Base-by-base conservation (phyloP, 2,888 invertebrate species). In the Notodromas monacha region DNA sequence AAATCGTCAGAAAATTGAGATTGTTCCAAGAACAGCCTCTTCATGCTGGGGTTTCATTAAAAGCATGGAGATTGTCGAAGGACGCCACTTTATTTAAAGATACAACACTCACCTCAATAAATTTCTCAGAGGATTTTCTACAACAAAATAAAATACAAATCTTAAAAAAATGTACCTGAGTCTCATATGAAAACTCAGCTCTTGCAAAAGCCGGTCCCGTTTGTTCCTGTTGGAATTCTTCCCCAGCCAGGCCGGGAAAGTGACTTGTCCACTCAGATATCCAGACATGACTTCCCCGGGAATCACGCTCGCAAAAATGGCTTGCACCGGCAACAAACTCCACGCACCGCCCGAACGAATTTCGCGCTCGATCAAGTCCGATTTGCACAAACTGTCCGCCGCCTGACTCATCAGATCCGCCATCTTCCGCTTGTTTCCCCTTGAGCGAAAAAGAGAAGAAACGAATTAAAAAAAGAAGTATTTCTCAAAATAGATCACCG, bases 211-310 rank as follows among this genome's bases (percentile, higher is more conserved):
- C 12, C 86, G 57, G 28, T 66, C 63, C 44, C 70, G 64, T 53
- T 89, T 92, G 37, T 53, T 63, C 12, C 59, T 54, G 36, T 63
- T 66, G 0, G 92, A 89, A 54, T 86, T 77, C 51, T 79, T 79
- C 2, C 96, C 96, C 31, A 96, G 62, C 89, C 92, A 96, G 26
- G 61, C 55, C 2, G 96, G 96, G 50, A 96, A 96, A 43, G 68
- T 66, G 12, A 84, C 68, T 55, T 68, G 68, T 0, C 61, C 64
- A 0, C 58, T 54, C 34, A 84, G 49, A 42, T 65, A 59, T 3
- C 92, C 92, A 14, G 65, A 58, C 61, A 92, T 61, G 32, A 61
- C 55, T 40, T 68, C 61, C 0, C 89, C 84, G 0, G 92, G 92
- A 32, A 89, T 55, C 26, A 86, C 77, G 10, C 77, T 76, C 26